These are phyloP conservation scores for Myrmophylax atrothorax DNA, from an alignment of 2,113 vertebrate species.

Conservation along the genomic window DNA sequence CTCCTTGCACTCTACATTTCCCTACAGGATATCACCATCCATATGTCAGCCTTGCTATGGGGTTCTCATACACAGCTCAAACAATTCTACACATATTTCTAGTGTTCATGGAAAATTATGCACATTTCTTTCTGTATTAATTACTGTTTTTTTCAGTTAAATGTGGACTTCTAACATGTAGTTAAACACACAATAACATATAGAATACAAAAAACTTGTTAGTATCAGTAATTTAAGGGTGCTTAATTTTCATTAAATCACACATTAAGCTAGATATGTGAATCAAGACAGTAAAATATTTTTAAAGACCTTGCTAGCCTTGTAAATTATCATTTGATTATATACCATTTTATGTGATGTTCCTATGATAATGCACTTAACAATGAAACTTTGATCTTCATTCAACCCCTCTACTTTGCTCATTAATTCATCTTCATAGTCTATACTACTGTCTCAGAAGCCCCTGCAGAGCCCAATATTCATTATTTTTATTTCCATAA, in stretches of 20 bases:
- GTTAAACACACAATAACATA: neutral
- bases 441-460: neutral
- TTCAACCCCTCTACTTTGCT: neutral
- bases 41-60: conserved; percentile 36
- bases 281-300: neutral
- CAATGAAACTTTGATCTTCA: neutral
- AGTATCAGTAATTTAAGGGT: neutral
- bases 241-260: neutral
- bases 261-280: neutral
- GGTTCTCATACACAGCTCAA: neutral
- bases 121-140: neutral
- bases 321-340: neutral
- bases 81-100: neutral
- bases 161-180: neutral
- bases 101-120: neutral
- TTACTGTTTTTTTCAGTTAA: neutral
- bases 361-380: neutral
- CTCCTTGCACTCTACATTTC: neutral
- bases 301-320: neutral
- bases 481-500: neutral
- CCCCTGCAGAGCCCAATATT: neutral
- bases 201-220: neutral
- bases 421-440: neutral
- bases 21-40: conserved; percentile 14
- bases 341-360: neutral